phyloP scores from a whole-genome alignment of 1,140 invertebrate species.

The Pararge aegeria region DNA sequence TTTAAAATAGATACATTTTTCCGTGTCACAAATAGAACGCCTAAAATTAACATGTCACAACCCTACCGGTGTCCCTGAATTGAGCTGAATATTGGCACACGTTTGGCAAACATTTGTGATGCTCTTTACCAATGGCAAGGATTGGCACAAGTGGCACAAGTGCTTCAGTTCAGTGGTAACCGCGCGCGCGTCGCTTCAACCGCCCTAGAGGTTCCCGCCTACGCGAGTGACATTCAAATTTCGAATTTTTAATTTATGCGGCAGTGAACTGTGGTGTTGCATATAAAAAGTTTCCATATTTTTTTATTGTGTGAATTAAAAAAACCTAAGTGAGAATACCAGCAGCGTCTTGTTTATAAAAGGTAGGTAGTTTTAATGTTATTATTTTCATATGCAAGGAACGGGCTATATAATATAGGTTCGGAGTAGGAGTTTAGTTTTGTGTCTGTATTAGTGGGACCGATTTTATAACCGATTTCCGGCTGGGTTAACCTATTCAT shows the following conservation, averaged over 20 bases:
- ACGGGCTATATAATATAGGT: too few species aligned
- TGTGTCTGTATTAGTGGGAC: too few species aligned
- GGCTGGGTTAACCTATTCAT: too few species aligned
- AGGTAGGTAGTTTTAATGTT: neutral
- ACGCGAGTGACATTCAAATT: conserved; percentile 48
- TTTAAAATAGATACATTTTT: neutral
- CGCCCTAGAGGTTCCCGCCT: conserved; percentile 44
- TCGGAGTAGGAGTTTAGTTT: too few species aligned
- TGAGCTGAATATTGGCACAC: conserved; percentile 27
- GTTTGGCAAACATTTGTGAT: conserved; percentile 43
- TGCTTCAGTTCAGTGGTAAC: conserved; percentile 47
- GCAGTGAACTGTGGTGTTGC: conserved; percentile 2
- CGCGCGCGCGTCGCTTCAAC: conserved; percentile 53
- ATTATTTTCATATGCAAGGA: too few species aligned
- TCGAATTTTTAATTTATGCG: conserved; percentile 1
- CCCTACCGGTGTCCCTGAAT: conserved; percentile 14
- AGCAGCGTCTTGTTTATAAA: neutral
- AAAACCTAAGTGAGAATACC: neutral
- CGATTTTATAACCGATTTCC: too few species aligned
- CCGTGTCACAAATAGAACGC: neutral
- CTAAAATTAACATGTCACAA: conserved; percentile 11
- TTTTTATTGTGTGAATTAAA: neutral
- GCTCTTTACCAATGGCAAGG: conserved; percentile 33
- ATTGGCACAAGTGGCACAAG: conserved; percentile 40
- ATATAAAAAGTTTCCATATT: neutral